Percentiles rank a stretch among this genome's conserved stretches.
These are phyloP conservation scores for Pristionchus entomophagus DNA, from an alignment of 2,888 invertebrate genomes.

Conservation along the genomic window DNA sequence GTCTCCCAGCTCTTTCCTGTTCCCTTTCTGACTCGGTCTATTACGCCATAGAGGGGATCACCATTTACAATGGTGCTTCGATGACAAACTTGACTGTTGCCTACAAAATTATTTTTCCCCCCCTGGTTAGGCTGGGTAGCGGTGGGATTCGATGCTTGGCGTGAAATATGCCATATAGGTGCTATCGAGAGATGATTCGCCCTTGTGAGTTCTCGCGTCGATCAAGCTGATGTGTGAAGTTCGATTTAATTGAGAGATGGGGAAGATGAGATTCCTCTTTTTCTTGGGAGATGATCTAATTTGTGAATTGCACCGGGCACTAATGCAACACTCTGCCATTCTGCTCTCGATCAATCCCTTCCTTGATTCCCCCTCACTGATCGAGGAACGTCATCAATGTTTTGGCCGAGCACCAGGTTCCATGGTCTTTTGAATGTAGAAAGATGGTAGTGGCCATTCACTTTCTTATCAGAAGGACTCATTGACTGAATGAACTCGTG, in stretches of 20 bases:
- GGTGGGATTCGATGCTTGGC: too few relatives aligned
- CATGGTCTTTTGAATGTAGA: not conserved
- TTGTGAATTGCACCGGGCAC: slow-evolving; percentile 15
- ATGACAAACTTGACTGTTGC: slow-evolving; percentile 15
- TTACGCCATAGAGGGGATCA: slow-evolving; percentile 32
- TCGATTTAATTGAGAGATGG: not conserved
- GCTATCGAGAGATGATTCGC: not conserved
- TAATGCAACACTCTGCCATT: not conserved
- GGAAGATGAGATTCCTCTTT: not conserved
- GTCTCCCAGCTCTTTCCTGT: slow-evolving; percentile 31
- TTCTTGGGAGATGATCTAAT: slow-evolving; percentile 1
- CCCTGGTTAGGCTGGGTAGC: too few relatives aligned
- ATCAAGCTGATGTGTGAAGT: not conserved
- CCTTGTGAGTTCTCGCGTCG: not conserved
- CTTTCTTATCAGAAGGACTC: not conserved
- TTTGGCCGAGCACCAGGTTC: not conserved
- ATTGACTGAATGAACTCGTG: slow-evolving; percentile 9
- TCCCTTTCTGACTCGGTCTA: slow-evolving; percentile 16
- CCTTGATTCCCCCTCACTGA: not conserved
- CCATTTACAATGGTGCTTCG: not conserved
- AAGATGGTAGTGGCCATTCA: not conserved
- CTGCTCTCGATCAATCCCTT: not conserved
- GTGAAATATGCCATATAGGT: too few relatives aligned
- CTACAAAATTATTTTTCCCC: too few relatives aligned
- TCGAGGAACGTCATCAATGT: not conserved